These are phyloP conservation scores for Epinephelus moara DNA, from an alignment of 2,113 vertebrate species.

Conservation along the genomic window DNA sequence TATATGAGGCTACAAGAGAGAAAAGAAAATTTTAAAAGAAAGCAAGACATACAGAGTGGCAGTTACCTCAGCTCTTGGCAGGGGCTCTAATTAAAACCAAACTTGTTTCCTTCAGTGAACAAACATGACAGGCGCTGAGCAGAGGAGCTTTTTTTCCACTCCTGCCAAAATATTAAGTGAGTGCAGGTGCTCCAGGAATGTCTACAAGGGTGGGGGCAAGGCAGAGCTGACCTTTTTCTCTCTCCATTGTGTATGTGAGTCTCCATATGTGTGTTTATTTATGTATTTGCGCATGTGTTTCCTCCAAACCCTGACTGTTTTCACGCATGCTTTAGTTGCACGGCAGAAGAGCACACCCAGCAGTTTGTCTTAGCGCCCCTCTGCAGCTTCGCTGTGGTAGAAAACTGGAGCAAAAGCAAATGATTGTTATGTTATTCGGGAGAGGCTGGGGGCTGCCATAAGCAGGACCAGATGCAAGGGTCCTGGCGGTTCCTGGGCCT, in stretches of 20 bases:
- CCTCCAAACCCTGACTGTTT: constrained; percentile 59
- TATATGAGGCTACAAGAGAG: constrained; percentile 53
- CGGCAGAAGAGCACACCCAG: constrained; percentile 56
- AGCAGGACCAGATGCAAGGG: constrained; percentile 82
- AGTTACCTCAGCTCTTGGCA: constrained; percentile 86
- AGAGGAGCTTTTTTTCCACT: constrained; percentile 75
- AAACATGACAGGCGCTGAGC: constrained; percentile 86
- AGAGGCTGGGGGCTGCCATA: constrained; percentile 60
- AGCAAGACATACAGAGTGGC: constrained; percentile 54
- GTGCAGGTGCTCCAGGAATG: constrained; percentile 92
- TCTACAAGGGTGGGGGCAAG: constrained; percentile 76
- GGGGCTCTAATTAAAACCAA: constrained; percentile 91
- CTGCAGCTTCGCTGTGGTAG: constrained; percentile 35
- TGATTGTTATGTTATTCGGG: constrained; percentile 60
- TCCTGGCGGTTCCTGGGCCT: constrained; percentile 58
- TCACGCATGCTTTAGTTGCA: constrained; percentile 66
- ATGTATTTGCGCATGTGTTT: constrained; percentile 69
- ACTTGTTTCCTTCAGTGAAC: constrained; percentile 86
- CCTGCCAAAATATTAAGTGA: constrained; percentile 88
- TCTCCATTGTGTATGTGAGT: constrained; percentile 53
- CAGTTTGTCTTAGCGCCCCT: constrained; percentile 52
- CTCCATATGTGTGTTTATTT: constrained; percentile 72
- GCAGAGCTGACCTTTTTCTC: constrained; percentile 76
- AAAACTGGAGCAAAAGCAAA: constrained; percentile 67
- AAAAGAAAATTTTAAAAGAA: constrained; percentile 59